Base-by-base conservation (phyloP, 2,113 vertebrate species). In the Amphiprion ocellaris region DNA sequence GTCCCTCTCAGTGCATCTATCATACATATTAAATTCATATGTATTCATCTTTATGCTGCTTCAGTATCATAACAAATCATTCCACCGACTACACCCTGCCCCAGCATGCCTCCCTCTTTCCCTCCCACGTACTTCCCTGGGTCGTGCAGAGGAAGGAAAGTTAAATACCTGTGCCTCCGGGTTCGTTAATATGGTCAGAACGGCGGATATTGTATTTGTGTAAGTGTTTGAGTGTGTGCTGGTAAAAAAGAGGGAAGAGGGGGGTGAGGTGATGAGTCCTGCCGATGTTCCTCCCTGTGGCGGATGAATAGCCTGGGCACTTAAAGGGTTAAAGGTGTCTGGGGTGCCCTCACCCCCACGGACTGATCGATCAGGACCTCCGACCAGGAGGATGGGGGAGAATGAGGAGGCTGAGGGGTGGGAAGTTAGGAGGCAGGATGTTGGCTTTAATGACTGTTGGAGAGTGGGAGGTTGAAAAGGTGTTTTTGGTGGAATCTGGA, bases 261-360 rank as follows among this genome's bases (percentile, higher is more conserved):
- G 19, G 24, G 47, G 39, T 2, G 41, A 60, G 67, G 49, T 33
- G 73, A 59, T 63, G 76, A 70, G 58, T 65, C 60, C 33, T 24
- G 61, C 41, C 37, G 66, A 53, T 19, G 71, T 72, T 88, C 80
- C 72, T 87, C 68, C 73, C 63, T 23, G 69, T 87, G 71, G 65
- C 12, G 28, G 77, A 78, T 52, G 33, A 69, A 79, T 44, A 79
- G 82, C 90, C 94, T 93, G 93, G 93, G 88, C 93, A 93, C 86
- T 89, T 94, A 93, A 93, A 94, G 92, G 93, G 94, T 94, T 94
- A 94, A 90, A 94, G 93, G 92, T 94, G 90, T 92, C 94, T 94
- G 91, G 90, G 88, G 90, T 30, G 83, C 88, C 90, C 88, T 92
- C 92, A 93, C 92, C 91, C 90, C 61, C 91, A 93, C 90, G 70